Percentiles rank a stretch among this genome's conserved stretches.
Evolutionary conservation across 2,113 vertebrate species (phyloP).

Genomic region (Clinocottus analis): DNA sequence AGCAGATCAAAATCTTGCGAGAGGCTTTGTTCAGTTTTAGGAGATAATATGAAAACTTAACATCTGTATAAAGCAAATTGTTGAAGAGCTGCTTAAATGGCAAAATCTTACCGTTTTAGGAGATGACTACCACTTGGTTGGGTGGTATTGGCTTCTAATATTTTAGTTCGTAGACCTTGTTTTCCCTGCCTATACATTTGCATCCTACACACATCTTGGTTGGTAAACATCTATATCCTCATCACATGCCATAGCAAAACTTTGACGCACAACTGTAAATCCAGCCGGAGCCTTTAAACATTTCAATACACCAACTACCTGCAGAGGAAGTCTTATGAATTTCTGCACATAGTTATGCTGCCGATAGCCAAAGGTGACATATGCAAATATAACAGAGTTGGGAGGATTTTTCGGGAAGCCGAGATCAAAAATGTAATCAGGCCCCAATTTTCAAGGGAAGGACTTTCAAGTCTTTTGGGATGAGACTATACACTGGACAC

Average conservation of each 20-base stretch:
- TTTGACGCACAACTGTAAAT: not conserved
- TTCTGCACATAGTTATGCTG: conserved; percentile 17
- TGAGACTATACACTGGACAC: conserved; percentile 30
- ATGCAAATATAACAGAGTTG: conserved; percentile 12
- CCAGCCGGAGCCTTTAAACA: not conserved
- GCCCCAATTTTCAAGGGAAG: conserved; percentile 23
- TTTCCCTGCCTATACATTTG: not conserved
- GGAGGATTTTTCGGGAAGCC: conserved; percentile 23
- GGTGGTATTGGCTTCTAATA: conserved; percentile 16
- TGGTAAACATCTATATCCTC: not conserved
- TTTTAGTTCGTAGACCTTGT: not conserved
- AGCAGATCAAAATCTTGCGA: conserved; percentile 14
- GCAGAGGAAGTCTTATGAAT: conserved; percentile 18
- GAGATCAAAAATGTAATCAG: conserved; percentile 48
- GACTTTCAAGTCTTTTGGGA: conserved; percentile 44
- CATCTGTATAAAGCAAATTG: conserved; percentile 22
- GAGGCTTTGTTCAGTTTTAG: conserved; percentile 24
- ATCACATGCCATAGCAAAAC: not conserved
- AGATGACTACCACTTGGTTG: conserved; percentile 13
- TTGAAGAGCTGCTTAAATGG: conserved; percentile 4
- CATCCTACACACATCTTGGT: not conserved
- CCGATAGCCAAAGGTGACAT: conserved; percentile 24
- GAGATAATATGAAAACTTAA: conserved; percentile 22
- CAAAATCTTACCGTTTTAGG: conserved; percentile 12
- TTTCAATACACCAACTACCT: not conserved